Evolutionary conservation across 2,888 invertebrate species (phyloP), one percentile per base, ranked within the genome.

Genomic region (Melanargia galathea): DNA sequence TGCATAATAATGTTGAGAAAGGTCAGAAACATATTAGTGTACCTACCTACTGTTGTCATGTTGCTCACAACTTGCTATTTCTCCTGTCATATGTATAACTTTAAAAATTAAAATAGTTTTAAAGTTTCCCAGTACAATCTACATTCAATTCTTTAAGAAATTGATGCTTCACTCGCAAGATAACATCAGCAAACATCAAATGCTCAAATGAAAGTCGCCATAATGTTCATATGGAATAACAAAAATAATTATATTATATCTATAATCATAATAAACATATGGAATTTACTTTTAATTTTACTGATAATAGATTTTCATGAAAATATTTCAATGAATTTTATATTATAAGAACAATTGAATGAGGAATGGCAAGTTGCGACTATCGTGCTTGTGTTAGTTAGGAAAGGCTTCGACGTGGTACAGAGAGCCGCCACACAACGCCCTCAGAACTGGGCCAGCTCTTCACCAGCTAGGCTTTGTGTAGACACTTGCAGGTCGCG

Each of bases 21-120:
- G 90, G 89, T 90, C 87, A 89, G 90, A 83, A 66, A 70, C 74
- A 76, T 73, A 75, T 78, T 81, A 81, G 81, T 81, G 80, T 84
- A 79, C 71, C 72, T 65, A 78, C 71, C 71, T 65, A 49, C 51
- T 51, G 70, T 75, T 78, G 81, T 78, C 79, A 81, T 83, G 83
- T 82, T 73, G 76, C 79, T 82, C 79, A 74, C 76, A 77, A 80
- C 76, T 79, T 82, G 82, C 74, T 74, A 76, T 76, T 80, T 80
- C 75, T 73, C 61, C 13, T 52, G 26, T 6, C 38, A 16, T 16
- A 40, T n/a, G 2, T 40, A 8, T 16, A 30, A 7, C 2, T 22
- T 1, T 48, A 4, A 13, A 16, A 16, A n/a, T n/a, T n/a, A 40
- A 40, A 0, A 40, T 16, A 40, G n/a, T n/a, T 5, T 40, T 6